phyloP scores from a whole-genome alignment of 2,113 vertebrate species.

The Nicator chloris region DNA sequence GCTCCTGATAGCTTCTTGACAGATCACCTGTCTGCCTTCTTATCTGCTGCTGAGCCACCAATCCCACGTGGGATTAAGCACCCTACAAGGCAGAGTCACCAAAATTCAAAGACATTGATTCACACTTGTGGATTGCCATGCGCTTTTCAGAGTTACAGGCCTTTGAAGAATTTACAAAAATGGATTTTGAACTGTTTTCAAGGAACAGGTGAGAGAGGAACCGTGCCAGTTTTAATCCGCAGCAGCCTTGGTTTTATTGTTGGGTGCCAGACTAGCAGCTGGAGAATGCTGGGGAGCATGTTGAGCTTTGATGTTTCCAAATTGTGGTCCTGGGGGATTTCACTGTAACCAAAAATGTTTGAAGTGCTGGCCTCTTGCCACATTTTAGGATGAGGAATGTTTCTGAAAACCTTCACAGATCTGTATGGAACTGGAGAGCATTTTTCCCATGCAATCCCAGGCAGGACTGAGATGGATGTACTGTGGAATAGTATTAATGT shows the following conservation, averaged over 20 bases:
- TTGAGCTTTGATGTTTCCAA: slow-evolving; percentile 46
- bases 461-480: not conserved
- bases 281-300: not conserved
- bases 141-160: not conserved
- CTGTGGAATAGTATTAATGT: not conserved
- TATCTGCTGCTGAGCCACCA: not conserved
- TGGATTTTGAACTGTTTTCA: not conserved
- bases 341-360: slow-evolving; percentile 45
- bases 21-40: not conserved
- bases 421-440: not conserved
- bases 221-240: not conserved
- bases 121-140: not conserved
- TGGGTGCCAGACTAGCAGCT: slow-evolving; percentile 43
- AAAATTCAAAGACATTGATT: not conserved
- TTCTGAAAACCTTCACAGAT: not conserved
- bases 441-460: not conserved
- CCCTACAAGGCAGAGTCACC: not conserved
- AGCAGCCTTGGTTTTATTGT: not conserved
- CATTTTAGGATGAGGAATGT: not conserved
- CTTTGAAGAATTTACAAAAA: not conserved
- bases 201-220: not conserved
- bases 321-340: not conserved
- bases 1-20: not conserved
- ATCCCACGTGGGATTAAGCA: not conserved
- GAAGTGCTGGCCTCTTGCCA: slow-evolving; percentile 42